Evolutionary conservation across 2,113 vertebrate genomes (phyloP), one percentile per base, ranked within the genome.

Genomic region (Oreochromis aureus): DNA sequence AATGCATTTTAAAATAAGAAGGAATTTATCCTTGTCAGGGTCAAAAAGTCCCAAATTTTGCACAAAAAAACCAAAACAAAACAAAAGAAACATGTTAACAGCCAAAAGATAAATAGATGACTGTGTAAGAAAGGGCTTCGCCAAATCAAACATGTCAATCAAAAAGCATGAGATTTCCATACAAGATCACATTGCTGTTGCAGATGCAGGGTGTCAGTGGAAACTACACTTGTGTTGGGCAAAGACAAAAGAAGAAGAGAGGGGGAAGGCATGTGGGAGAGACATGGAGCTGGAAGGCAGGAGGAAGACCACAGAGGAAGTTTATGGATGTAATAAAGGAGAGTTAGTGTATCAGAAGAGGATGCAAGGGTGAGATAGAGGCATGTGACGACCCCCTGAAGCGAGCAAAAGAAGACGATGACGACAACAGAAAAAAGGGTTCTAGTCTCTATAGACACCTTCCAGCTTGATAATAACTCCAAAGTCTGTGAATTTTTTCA

Each of bases 181-280:
- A 9, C 34, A 66, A 39, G 19, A 66, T 22, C 61, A 66, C 3
- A 39, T 3, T 39, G 3, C 19, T 66, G 34, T 13, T 39, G 34
- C 4, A 66, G 0, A 22, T 39, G 61, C 2, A 66, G 10, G 0
- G 34, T 39, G 61, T 22, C 61, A 3, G 19, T 66, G 19, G 19
- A 39, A 66, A 39, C 19, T 39, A 66, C 19, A 66, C 61, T 39
- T 39, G 34, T 66, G 61, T 19, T 66, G 34, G 2, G 61, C 19
- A 66, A 66, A 66, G 61, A 66, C 61, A 39, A 39, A 66, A 36
- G 18, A 39, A 39, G 61, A 66, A 19, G 19, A 39, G 10, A 39
- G 19, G 18, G 32, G 19, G 19, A 22, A 66, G 34, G 19, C 4
- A 66, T 66, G 19, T 39, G 61, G 61, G 19, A 66, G 61, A 66